A percentile compares a stretch with the other conserved stretches of the same genome.
Conservation (phyloP, 1,140 invertebrate species). For the Macrocentrus cingulum region DNA sequence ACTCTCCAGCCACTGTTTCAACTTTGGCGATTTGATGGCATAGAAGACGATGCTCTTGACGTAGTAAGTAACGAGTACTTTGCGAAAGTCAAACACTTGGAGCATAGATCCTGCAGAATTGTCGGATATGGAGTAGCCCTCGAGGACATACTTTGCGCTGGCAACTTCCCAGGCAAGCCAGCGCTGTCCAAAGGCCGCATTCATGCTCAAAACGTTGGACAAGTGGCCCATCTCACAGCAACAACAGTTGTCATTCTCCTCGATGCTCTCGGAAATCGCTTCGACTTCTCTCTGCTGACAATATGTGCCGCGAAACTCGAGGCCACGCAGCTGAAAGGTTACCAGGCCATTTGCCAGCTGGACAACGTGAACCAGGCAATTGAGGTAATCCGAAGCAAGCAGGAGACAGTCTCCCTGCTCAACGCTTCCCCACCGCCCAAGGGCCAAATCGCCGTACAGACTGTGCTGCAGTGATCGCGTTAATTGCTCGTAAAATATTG, state of each 20-base stretch:
- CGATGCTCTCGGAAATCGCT: constrained; percentile 95
- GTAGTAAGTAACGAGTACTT: constrained; percentile 96
- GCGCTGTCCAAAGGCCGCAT: constrained; percentile 94
- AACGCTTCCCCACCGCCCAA: constrained; percentile 91
- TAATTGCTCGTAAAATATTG: constrained; percentile 99
- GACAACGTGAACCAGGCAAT: constrained; percentile 96
- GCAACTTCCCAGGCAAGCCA: constrained; percentile 98
- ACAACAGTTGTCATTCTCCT: constrained; percentile 84
- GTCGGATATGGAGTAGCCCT: constrained; percentile 97
- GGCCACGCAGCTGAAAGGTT: constrained; percentile 95
- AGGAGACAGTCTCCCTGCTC: constrained; percentile 97
- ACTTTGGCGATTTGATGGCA: constrained; percentile 81
- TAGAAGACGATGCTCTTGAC: constrained; percentile 99
- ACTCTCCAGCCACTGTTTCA: constrained; percentile 88
- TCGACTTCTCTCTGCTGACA: constrained; percentile 97
- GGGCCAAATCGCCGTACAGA: constrained; percentile 88
- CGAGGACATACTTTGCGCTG: constrained; percentile 92
- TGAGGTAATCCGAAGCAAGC: constrained; percentile 94
- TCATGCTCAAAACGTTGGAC: constrained; percentile 85
- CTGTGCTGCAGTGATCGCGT: constrained; percentile 95
- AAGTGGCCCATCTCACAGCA: constrained; percentile 92
- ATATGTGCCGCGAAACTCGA: constrained; percentile 98
- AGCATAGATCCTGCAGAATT: constrained; percentile 96
- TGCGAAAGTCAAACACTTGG: constrained; percentile 95
- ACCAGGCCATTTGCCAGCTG: constrained; percentile 98